These are phyloP conservation scores for Hepsetus odoe DNA, from an alignment of 2,113 vertebrate species.

Conservation along the genomic window DNA sequence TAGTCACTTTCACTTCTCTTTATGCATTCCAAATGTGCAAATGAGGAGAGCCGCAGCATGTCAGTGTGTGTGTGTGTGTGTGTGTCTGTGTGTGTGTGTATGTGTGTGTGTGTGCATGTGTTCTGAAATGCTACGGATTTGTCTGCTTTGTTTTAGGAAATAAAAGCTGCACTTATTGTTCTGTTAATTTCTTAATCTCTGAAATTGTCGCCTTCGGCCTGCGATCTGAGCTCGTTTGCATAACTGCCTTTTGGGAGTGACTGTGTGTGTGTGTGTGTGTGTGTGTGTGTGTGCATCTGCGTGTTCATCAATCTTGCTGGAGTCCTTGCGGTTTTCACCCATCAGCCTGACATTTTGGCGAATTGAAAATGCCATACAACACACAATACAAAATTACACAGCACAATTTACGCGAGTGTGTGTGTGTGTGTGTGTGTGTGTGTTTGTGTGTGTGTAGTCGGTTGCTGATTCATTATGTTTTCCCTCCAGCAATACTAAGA, in stretches of 20 bases:
- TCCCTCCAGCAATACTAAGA: not conserved
- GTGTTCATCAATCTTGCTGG: not conserved
- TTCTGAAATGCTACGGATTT: not conserved
- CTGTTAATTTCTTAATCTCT: conserved; percentile 15
- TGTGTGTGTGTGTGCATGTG: not conserved
- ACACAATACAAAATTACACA: conserved; percentile 24
- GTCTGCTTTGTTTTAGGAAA: not conserved
- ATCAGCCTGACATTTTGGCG: conserved; percentile 36
- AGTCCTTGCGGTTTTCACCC: conserved; percentile 27
- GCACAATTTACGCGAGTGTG: conserved; percentile 13
- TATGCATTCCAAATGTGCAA: no score
- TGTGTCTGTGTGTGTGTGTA: not conserved
- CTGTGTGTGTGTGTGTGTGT: conserved; percentile 7
- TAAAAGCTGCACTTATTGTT: conserved; percentile 13
- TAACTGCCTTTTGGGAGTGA: not conserved
- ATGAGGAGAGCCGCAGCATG: no score
- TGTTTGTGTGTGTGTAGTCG: conserved; percentile 18
- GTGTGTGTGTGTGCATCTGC: conserved; percentile 29
- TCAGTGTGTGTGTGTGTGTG: no score
- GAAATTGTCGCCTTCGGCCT: not conserved
- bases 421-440: conserved; percentile 29
- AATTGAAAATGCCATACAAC: conserved; percentile 43
- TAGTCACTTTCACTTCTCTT: no score
- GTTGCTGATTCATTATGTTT: conserved; percentile 35
- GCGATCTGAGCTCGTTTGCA: not conserved